Evolutionary conservation across 53 echinoderm and acorn worm genomes (phyloP).

Genomic region (Zoroaster sp.): DNA sequence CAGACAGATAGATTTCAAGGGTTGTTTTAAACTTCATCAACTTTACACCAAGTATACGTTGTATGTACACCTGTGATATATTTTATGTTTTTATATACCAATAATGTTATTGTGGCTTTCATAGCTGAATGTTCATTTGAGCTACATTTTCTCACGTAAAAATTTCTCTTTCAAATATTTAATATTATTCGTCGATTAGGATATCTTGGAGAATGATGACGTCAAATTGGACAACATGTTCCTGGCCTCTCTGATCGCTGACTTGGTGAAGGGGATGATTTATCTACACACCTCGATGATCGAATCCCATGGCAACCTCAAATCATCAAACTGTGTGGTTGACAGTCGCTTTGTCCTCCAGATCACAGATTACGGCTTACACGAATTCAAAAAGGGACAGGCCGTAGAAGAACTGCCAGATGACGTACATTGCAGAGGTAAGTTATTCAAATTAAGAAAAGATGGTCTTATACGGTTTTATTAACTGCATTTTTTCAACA

Average conservation of each 20-base stretch:
- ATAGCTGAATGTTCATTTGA: no score
- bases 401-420: conserved; percentile 76
- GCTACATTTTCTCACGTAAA: no score
- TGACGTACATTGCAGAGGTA: conserved; percentile 71
- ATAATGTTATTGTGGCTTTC: no score
- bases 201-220: conserved; percentile 97
- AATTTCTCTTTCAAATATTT: not conserved
- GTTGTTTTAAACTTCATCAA: no score
- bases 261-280: conserved; percentile 90
- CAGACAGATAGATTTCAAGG: no score
- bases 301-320: conserved; percentile 91
- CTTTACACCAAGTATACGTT: no score
- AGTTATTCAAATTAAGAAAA: not conserved
- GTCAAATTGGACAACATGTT: conserved; percentile 95
- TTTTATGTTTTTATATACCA: no score
- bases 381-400: conserved; percentile 86
- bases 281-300: conserved; percentile 88
- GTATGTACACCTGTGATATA: no score
- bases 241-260: conserved; percentile 95
- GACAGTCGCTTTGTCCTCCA: conserved; percentile 98
- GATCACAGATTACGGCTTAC: conserved; percentile 96
- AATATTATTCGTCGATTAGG: conserved; percentile 47
- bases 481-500: no score
- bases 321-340: conserved; percentile 97
- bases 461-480: not conserved